Evolutionary conservation across 2,113 vertebrate species (phyloP).

Genomic region (Conger conger): DNA sequence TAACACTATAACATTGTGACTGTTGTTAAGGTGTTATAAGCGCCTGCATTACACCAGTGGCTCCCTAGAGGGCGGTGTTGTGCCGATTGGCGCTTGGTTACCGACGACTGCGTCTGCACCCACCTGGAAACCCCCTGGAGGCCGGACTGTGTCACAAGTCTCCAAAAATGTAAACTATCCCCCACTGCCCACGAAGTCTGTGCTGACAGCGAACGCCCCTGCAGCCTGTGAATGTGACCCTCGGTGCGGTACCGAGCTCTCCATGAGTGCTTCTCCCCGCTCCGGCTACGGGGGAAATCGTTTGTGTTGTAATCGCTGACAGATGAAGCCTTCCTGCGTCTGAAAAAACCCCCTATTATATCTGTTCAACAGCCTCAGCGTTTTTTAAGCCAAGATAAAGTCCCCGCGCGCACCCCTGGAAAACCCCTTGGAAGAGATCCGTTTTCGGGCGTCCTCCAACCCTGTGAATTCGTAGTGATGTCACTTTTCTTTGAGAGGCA

Average conservation of each 20-base stretch:
- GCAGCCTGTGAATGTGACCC: neutral
- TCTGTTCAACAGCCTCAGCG: neutral
- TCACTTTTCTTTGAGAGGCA: neutral
- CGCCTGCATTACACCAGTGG: conserved; percentile 43
- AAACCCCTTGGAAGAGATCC: neutral
- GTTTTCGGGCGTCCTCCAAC: neutral
- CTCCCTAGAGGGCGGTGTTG: conserved; percentile 61
- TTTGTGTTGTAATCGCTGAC: neutral
- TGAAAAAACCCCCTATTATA: neutral
- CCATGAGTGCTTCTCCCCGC: neutral
- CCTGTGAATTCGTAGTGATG: neutral
- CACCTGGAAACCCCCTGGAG: no score
- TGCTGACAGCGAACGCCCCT: neutral
- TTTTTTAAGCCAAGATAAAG: conserved; percentile 2
- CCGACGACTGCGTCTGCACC: neutral
- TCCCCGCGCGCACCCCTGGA: neutral
- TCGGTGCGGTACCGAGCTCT: neutral
- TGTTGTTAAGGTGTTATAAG: conserved; percentile 27
- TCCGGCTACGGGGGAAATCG: no score
- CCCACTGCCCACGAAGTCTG: neutral
- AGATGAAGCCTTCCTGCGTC: conserved; percentile 1
- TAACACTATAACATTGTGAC: conserved; percentile 26
- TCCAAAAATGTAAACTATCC: neutral
- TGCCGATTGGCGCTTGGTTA: conserved; percentile 32
- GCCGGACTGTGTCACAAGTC: neutral